Percentiles rank a stretch among this genome's conserved stretches.
phyloP scores from a whole-genome alignment of 2,797 vertebrate genomes.

The Pipistrellus pipistrellus region DNA sequence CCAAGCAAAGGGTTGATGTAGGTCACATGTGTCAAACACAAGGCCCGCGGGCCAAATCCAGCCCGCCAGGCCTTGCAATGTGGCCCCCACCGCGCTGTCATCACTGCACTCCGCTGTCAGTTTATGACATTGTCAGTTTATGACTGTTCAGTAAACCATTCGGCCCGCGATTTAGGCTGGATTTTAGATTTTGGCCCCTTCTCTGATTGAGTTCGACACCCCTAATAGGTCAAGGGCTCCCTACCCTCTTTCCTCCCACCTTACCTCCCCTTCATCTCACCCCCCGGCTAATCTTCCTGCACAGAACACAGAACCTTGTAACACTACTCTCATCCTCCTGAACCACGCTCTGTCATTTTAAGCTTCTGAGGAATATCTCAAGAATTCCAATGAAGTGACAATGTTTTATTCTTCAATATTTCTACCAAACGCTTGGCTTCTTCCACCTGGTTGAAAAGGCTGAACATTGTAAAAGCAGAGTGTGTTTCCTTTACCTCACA shows the following conservation, averaged over 20 bases:
- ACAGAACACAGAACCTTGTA: background rate
- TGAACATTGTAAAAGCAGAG: background rate
- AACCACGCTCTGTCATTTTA: background rate
- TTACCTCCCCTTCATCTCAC: no score
- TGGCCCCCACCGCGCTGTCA: no score
- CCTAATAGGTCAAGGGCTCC: background rate
- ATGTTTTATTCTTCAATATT: constrained; percentile 40
- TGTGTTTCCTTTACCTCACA: background rate
- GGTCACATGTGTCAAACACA: no score
- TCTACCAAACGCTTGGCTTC: background rate
- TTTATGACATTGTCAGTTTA: no score
- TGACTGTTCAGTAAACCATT: no score
- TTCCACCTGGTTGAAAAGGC: background rate
- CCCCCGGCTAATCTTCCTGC: background rate
- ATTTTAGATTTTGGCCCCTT: no score
- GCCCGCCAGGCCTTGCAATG: no score
- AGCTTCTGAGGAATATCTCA: constrained; percentile 32
- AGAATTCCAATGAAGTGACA: background rate
- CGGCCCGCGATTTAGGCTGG: no score
- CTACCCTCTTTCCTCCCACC: rapidly evolving
- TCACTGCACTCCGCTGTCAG: no score
- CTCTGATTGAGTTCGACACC: no score
- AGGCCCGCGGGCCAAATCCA: no score
- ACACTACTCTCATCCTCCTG: background rate
- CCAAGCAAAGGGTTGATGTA: background rate